Percentiles rank a stretch among this genome's conserved stretches.
Conservation (phyloP, 2,888 invertebrate species). For the Gasteruption jaculator region DNA sequence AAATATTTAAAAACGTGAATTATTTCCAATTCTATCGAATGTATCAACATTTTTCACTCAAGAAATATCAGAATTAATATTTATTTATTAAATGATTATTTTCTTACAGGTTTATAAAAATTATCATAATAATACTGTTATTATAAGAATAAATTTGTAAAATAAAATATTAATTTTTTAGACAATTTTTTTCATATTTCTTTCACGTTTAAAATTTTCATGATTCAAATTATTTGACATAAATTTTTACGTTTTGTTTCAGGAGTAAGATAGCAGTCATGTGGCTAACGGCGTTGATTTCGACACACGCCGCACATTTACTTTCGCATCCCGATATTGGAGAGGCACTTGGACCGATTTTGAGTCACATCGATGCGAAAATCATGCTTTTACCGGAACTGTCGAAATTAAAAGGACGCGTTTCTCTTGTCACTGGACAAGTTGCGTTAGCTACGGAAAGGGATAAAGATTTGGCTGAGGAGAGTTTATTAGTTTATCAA, state of each 20-base stretch:
- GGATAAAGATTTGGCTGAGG: slow-evolving; percentile 47
- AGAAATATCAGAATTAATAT: too few relatives aligned
- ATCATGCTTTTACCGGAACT: slow-evolving; percentile 55
- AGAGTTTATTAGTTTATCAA: slow-evolving; percentile 55
- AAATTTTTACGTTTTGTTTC: slow-evolving; percentile 23
- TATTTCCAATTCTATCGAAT: too few relatives aligned
- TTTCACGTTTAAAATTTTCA: slow-evolving; percentile 2
- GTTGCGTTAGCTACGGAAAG: slow-evolving; percentile 50
- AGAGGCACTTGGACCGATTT: slow-evolving; percentile 56
- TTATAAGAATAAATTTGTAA: slow-evolving; percentile 4
- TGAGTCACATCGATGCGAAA: slow-evolving; percentile 59
- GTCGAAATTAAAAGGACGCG: slow-evolving; percentile 59
- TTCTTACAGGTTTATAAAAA: slow-evolving; percentile 1
- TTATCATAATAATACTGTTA: background rate
- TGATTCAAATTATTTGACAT: slow-evolving; percentile 6
- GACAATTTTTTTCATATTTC: slow-evolving; percentile 13
- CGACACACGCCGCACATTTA: slow-evolving; percentile 60
- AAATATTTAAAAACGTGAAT: too few relatives aligned
- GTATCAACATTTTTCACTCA: too few relatives aligned
- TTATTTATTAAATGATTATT: slow-evolving; percentile 10
- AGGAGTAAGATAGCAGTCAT: slow-evolving; percentile 56
- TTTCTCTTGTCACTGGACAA: slow-evolving; percentile 59
- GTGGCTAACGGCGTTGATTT: slow-evolving; percentile 61
- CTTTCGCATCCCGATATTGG: slow-evolving; percentile 61
- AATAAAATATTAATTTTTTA: slow-evolving; percentile 7